Percentiles rank a stretch among this genome's conserved stretches.
Conservation (phyloP, 92 coral and sea anemone genomes). For the Porites lobata region DNA sequence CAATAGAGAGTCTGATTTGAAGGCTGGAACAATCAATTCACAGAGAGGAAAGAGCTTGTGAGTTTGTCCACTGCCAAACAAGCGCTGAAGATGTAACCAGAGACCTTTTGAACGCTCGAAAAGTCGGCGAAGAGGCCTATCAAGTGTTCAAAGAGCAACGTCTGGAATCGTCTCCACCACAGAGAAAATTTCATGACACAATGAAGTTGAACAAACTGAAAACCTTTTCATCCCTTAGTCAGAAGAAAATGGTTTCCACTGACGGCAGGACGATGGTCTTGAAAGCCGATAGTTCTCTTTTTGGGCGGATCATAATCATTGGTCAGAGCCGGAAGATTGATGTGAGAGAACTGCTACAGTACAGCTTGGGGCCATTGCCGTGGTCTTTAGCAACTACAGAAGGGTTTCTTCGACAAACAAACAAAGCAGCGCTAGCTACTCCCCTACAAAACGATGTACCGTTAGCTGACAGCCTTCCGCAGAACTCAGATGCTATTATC, state of each 20-base stretch:
- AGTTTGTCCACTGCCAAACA: conserved; percentile 59
- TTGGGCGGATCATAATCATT: conserved; percentile 39
- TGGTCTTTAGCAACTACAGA: conserved; percentile 62
- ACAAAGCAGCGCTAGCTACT: conserved; percentile 17
- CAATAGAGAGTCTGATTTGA: conserved; percentile 57
- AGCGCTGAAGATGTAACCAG: conserved; percentile 14
- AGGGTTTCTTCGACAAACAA: conserved; percentile 44
- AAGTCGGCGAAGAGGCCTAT: conserved; percentile 46
- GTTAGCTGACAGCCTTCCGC: conserved; percentile 23
- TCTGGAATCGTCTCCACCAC: conserved; percentile 48
- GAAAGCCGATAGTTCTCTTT: conserved; percentile 48
- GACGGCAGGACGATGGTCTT: conserved; percentile 44
- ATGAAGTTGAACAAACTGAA: conserved; percentile 56
- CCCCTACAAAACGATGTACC: conserved; percentile 21
- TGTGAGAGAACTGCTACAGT: conserved; percentile 31
- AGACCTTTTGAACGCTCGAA: conserved; percentile 30
- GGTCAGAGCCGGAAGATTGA: conserved; percentile 67
- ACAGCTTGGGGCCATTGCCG: conserved; percentile 60
- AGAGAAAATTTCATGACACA: conserved; percentile 46
- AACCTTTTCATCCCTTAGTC: conserved; percentile 35
- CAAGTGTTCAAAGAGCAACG: neutral
- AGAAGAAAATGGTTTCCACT: conserved; percentile 46
- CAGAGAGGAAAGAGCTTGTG: conserved; percentile 45
- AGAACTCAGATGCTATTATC: conserved; percentile 6
- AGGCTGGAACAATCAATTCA: conserved; percentile 66